Evolutionary conservation across 2,113 vertebrate genomes (phyloP).

Genomic region (Pluvialis apricaria): DNA sequence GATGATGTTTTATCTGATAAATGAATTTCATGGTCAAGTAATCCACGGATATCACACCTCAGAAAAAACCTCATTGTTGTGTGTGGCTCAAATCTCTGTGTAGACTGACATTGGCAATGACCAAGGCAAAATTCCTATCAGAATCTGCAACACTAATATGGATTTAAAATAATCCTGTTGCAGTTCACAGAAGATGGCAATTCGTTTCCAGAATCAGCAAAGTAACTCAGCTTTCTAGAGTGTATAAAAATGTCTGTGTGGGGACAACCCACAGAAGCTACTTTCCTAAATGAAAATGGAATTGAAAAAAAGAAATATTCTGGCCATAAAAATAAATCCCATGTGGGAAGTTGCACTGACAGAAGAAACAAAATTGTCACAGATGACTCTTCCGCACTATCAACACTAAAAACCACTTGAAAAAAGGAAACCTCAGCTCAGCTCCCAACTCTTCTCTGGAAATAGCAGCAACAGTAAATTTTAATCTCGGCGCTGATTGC

Average conservation of each 20-base stretch:
- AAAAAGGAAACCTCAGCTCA: conserved; percentile 19
- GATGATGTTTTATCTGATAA: background rate
- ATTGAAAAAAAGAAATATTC: background rate
- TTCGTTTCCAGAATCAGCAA: background rate
- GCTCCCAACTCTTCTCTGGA: background rate
- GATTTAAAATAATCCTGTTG: background rate
- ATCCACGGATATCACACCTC: background rate
- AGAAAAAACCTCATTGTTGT: background rate
- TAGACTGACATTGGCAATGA: background rate
- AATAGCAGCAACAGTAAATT: conserved; percentile 32
- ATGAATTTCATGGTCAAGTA: background rate
- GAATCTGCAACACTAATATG: background rate
- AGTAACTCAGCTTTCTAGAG: background rate
- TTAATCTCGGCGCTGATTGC: background rate
- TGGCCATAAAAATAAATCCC: conserved; percentile 49
- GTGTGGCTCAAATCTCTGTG: accelerated
- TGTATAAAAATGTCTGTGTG: background rate
- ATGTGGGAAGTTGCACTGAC: conserved; percentile 31
- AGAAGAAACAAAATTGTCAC: conserved; percentile 34
- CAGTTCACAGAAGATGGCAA: background rate
- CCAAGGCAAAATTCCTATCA: background rate
- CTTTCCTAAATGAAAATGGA: conserved; percentile 27
- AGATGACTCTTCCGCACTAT: background rate
- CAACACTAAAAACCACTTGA: conserved; percentile 12
- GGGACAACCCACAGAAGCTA: conserved; percentile 11